Evolutionary conservation across 1,140 invertebrate species (phyloP), one percentile per base, ranked within the genome.

Genomic region (Drosophila cardini): DNA sequence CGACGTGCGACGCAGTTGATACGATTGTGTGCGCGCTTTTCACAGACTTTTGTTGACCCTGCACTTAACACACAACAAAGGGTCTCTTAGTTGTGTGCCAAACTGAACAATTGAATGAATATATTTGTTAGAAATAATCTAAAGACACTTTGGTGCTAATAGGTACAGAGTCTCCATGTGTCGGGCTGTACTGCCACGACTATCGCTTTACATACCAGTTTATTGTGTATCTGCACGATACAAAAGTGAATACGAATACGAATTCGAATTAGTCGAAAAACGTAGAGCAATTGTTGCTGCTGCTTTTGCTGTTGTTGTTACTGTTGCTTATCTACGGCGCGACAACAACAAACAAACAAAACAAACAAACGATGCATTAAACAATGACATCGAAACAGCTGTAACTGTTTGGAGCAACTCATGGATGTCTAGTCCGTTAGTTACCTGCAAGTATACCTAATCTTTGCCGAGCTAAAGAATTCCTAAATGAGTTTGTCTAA

Each of bases 181-280:
- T 26, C 21, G 21, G n/a, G n/a, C n/a, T n/a, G n/a, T 4, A 2
- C 5, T 26, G 21, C 21, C 21, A 3, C 21, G 21, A 26, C 21
- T 26, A 26, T 4, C 21, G 21, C 21, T 26, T 4, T 26, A 4
- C 21, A 26, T 26, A 26, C 21, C 21, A 26, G 21, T 26, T 26
- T 26, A 26, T 26, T 26, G 50, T 81, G 67, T 81, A 74, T 74
- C 70, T 86, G 26, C 57, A 56, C 74, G 52, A 60, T 67, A 80
- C 78, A 79, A 78, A 73, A 76, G 69, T 63, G 58, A 72, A 75
- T 34, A 46, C 21, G 46, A 48, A 48, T 48, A 40, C 38, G 38
- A 40, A 40, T 81, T 76, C 79, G 73, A 86, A 87, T 89, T 79
- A 89, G 72, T 89, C 77, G 60, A 67, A 85, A 84, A 52, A 13